Base-by-base conservation (phyloP, 1,140 invertebrate species). In the Hylaeus anthracinus region DNA sequence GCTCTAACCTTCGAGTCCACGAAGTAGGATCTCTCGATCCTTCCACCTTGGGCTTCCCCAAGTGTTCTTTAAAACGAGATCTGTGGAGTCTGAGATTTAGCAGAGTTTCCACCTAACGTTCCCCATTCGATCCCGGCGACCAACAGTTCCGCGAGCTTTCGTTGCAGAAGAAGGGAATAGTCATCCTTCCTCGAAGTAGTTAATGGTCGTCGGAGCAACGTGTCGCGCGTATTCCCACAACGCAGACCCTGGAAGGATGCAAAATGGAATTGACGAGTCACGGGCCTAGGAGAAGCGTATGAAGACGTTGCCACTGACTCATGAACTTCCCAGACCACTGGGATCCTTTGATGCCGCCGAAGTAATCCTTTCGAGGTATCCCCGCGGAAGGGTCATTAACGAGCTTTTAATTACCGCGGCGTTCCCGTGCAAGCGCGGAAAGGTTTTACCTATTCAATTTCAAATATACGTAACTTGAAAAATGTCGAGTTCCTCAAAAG, bases 191-290 rank as follows among this genome's bases (percentile, higher is more conserved):
- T 45, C 15, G 37, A 26, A 26, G 26, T 26, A 26, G 51, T 56
- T 60, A 64, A 75, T 51, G 73, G 63, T 75, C 73, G 43, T 55
- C 55, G 61, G 56, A 37, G 53, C 51, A 75, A 66, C 73, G 51
- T 51, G 51, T 51, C 55, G 37, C 48, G 63, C 45, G 45, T 4
- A 26, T 78, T 78, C 76, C 58, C 76, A 78, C 76, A 72, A 72
- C 63, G 61, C 63, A 45, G 76, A 78, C 41, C 15, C 76, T 45
- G 76, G 53, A 78, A 48, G 63, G 10, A 67, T 56, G 51, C 66
- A 70, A 78, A 78, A 71, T 63, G 58, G 48, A 78, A 78, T 78
- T 48, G 76, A 1, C 76, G 56, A 78, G 76, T 78, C 76, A 78
- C 67, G 76, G 37, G 56, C 12, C 9, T 9, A 10, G 37, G 48